Percentiles rank a stretch among this genome's conserved stretches.
phyloP scores from a whole-genome alignment of 1,140 invertebrate genomes.

The Leptonema lineaticorne region DNA sequence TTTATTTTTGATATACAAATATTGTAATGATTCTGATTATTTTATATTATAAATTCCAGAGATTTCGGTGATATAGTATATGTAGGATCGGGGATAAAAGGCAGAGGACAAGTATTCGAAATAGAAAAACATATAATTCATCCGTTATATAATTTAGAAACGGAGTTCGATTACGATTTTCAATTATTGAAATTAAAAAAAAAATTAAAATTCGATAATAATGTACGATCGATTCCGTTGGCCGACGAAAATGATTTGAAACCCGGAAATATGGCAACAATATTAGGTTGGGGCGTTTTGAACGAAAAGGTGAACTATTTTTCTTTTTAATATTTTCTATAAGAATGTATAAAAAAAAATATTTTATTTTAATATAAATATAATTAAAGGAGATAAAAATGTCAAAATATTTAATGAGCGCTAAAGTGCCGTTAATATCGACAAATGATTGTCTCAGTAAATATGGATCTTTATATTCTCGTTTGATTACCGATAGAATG shows the following conservation, averaged over 20 bases:
- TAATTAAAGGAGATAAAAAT: too few relatives aligned
- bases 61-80: neutral
- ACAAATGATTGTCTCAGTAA: slow-evolving; percentile 39
- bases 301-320: slow-evolving; percentile 16
- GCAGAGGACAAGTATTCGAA: neutral
- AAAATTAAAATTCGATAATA: slow-evolving; percentile 17
- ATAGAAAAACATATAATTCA: slow-evolving; percentile 28
- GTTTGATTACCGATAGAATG: slow-evolving; percentile 59
- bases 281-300: slow-evolving; percentile 24
- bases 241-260: slow-evolving; percentile 13
- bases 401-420: slow-evolving; percentile 40
- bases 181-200: slow-evolving; percentile 26
- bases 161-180: slow-evolving; percentile 16
- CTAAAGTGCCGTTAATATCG: slow-evolving; percentile 46
- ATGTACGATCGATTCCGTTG: slow-evolving; percentile 16
- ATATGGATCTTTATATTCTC: slow-evolving; percentile 45
- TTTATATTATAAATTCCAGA: slow-evolving; percentile 11
- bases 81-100: neutral
- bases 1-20: slow-evolving; percentile 7
- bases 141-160: neutral
- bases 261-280: slow-evolving; percentile 11
- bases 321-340: neutral
- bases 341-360: too few relatives aligned
- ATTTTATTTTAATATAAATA: too few relatives aligned
- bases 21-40: neutral